Evolutionary conservation across 1,140 invertebrate species (phyloP).

Genomic region (Meloidogyne exigua): DNA sequence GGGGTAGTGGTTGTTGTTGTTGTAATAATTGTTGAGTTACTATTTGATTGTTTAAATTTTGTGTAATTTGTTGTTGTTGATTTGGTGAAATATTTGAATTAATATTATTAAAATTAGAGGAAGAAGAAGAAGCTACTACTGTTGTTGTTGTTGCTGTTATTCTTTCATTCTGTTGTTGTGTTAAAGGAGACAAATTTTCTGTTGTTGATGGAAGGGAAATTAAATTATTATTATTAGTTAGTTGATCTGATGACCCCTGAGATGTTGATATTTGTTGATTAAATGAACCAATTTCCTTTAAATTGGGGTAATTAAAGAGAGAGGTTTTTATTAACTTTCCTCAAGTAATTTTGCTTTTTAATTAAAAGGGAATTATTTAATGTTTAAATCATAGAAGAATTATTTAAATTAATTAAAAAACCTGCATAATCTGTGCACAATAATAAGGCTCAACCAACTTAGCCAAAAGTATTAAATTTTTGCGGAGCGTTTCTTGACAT

Average conservation of each 20-base stretch:
- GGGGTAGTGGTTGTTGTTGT: neutral
- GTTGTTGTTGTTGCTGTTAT: neutral
- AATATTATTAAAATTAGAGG: neutral
- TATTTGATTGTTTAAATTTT: neutral
- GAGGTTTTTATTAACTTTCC: no score
- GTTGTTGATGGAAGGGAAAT: neutral
- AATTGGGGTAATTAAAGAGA: neutral
- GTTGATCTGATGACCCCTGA: neutral
- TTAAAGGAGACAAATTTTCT: neutral
- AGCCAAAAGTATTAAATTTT: constrained; percentile 54
- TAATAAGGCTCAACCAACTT: constrained; percentile 45
- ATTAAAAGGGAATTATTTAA: no score
- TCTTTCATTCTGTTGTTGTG: neutral
- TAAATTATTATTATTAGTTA: neutral
- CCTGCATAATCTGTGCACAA: constrained; percentile 35
- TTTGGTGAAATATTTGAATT: constrained; percentile 9
- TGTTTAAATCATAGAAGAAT: no score
- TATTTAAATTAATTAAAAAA: neutral
- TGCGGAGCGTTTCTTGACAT: constrained; percentile 57
- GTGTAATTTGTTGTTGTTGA: neutral
- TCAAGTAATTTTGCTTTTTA: no score
- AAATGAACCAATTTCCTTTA: neutral
- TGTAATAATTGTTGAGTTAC: neutral
- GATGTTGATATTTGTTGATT: neutral
- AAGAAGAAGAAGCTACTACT: neutral